A percentile compares a stretch with the other conserved stretches of the same genome.
phyloP scores from a whole-genome alignment of 2,888 invertebrate species.

The Eristalis arbustorum region DNA sequence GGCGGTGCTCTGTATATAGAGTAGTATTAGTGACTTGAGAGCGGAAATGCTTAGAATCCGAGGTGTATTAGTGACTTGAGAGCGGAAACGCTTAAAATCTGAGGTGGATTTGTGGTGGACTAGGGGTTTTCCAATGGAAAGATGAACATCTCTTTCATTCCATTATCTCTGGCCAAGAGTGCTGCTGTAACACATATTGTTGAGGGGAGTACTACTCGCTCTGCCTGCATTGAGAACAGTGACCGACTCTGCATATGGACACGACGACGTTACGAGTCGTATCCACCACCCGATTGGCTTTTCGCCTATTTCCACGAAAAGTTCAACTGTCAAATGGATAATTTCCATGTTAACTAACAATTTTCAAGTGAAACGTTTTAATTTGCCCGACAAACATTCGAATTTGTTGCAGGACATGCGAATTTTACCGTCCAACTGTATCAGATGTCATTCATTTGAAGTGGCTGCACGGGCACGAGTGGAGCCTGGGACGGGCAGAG shows the following conservation, averaged over 20 bases:
- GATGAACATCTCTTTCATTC: too few relatives aligned
- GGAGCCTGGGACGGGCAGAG: background rate
- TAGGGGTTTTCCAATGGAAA: too few relatives aligned
- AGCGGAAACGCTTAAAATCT: too few relatives aligned
- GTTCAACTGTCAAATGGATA: slow-evolving; percentile 71
- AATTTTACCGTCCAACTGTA: slow-evolving; percentile 42
- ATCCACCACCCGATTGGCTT: slow-evolving; percentile 75
- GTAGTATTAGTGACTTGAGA: too few relatives aligned
- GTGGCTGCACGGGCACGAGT: background rate
- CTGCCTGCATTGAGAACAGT: background rate
- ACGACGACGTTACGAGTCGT: background rate
- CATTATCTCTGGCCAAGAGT: too few relatives aligned
- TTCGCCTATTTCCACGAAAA: slow-evolving; percentile 75
- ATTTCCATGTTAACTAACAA: slow-evolving; percentile 72
- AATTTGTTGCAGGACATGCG: slow-evolving; percentile 57
- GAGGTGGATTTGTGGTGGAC: too few relatives aligned
- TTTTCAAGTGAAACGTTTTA: slow-evolving; percentile 72
- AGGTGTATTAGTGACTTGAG: too few relatives aligned
- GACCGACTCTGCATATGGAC: slow-evolving; percentile 5
- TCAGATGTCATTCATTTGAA: slow-evolving; percentile 60
- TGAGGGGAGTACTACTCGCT: slow-evolving; percentile 24
- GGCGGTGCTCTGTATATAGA: too few relatives aligned
- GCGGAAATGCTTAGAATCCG: too few relatives aligned
- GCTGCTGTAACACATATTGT: slow-evolving; percentile 36
- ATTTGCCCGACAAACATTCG: slow-evolving; percentile 45